Percentiles rank a stretch among this genome's conserved stretches.
Evolutionary conservation across 23 tunicate species (phyloP).

Genomic region (Ascidia mentula): DNA sequence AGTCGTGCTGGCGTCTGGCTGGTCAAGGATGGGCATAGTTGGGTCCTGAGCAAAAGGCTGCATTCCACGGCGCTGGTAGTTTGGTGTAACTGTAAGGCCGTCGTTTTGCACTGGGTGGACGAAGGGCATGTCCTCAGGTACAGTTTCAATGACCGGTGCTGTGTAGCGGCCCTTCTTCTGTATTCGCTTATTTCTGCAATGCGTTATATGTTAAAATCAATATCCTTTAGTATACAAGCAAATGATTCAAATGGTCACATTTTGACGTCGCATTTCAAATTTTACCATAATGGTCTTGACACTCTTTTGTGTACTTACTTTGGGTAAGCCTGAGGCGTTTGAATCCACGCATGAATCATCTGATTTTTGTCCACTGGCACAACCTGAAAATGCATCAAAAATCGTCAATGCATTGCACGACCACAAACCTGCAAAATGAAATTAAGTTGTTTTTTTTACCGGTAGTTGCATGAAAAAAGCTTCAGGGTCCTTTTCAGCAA

Average conservation of each 20-base stretch:
- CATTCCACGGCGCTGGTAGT: conserved; percentile 6
- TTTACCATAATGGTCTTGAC: too few species aligned
- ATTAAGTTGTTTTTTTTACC: too few species aligned
- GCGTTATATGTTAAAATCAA: too few species aligned
- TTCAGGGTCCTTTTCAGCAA: conserved; percentile 74
- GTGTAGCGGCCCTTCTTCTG: conserved; percentile 20
- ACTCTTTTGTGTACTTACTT: too few species aligned
- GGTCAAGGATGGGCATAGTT: conserved; percentile 69
- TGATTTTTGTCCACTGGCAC: conserved; percentile 75
- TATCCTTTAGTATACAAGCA: too few species aligned
- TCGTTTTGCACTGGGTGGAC: conserved; percentile 67
- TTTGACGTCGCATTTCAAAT: too few species aligned
- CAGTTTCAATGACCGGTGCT: conserved; percentile 17
- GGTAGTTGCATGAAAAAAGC: conserved; percentile 59
- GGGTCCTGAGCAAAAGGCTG: conserved; percentile 71
- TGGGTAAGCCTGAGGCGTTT: conserved; percentile 25
- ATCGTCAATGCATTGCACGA: too few species aligned
- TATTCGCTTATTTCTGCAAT: conserved; percentile 10
- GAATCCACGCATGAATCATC: conserved; percentile 86
- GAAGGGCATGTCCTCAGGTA: conserved; percentile 29
- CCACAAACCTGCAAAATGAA: too few species aligned
- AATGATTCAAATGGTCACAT: too few species aligned
- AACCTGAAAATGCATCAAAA: conserved; percentile 46
- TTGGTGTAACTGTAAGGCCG: conserved; percentile 32
- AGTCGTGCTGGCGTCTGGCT: conserved; percentile 81